phyloP scores from a whole-genome alignment of 2,113 vertebrate genomes.

The Anoplopoma fimbria region DNA sequence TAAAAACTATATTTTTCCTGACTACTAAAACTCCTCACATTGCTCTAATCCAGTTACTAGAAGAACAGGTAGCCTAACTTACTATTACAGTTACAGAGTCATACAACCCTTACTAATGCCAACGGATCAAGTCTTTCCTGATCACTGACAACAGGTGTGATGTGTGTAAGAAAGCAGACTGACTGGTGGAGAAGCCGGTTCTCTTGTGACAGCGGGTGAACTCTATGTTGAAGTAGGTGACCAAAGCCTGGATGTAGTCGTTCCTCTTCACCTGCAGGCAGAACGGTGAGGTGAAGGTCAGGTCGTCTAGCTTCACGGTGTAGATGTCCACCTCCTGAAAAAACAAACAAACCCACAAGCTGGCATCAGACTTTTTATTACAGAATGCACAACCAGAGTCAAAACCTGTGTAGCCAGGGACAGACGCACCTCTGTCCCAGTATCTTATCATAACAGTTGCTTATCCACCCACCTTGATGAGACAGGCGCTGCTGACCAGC shows the following conservation, averaged over 20 bases:
- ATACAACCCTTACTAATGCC: neutral
- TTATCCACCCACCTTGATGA: constrained; percentile 87
- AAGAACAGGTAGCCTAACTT: too few relatives aligned
- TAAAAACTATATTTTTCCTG: too few relatives aligned
- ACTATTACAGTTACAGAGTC: too few relatives aligned
- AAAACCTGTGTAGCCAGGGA: neutral
- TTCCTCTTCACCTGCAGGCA: constrained; percentile 95
- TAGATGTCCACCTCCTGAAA: constrained; percentile 95
- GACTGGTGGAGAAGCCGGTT: constrained; percentile 95
- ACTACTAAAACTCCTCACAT: too few relatives aligned
- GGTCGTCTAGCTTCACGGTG: constrained; percentile 92
- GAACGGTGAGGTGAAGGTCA: constrained; percentile 94
- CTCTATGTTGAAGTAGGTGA: constrained; percentile 97
- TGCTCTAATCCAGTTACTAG: too few relatives aligned
- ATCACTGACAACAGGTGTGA: neutral
- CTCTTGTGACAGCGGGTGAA: constrained; percentile 96
- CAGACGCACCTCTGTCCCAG: neutral
- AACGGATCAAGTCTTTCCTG: neutral
- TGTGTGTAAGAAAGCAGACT: constrained; percentile 48
- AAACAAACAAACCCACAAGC: neutral
- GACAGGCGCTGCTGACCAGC: constrained; percentile 91
- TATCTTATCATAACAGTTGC: neutral
- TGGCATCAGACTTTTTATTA: neutral
- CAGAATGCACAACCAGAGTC: too few relatives aligned
- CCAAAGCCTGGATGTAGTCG: constrained; percentile 92